Conservation (phyloP, 1,140 invertebrate genomes). For the Xylocopa sonorina region DNA sequence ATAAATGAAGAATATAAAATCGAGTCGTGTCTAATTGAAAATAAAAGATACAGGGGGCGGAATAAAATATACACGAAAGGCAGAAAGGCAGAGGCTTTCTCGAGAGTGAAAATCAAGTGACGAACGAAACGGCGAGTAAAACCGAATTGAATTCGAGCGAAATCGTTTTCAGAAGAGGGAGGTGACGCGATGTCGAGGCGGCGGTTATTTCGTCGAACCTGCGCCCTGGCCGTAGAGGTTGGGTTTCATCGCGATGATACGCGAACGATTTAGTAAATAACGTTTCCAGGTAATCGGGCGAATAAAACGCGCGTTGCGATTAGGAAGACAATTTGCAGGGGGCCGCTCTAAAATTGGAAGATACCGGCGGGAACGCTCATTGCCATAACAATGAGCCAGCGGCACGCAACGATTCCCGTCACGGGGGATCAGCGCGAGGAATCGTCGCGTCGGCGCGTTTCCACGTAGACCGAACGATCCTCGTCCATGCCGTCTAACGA, state of each 20-base stretch:
- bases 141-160: background rate
- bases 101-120: background rate
- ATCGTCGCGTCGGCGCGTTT: slow-evolving; percentile 61
- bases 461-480: slow-evolving; percentile 40
- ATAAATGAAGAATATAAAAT: no score
- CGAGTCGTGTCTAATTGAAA: no score
- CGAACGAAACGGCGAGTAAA: slow-evolving; percentile 1
- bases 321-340: slow-evolving; percentile 62
- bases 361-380: slow-evolving; percentile 61
- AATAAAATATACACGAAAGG: no score
- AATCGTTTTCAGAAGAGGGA: background rate
- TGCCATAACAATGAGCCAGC: slow-evolving; percentile 59
- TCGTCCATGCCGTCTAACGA: slow-evolving; percentile 53
- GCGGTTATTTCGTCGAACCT: background rate
- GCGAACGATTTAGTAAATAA: slow-evolving; percentile 57
- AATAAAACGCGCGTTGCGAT: slow-evolving; percentile 57
- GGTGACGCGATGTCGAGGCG: no score
- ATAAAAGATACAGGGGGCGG: no score
- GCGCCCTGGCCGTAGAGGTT: background rate
- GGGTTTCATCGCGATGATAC: slow-evolving; percentile 43
- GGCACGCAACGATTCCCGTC: slow-evolving; percentile 61
- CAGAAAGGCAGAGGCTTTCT: background rate
- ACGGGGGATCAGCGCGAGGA: slow-evolving; percentile 58
- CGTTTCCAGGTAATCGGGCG: slow-evolving; percentile 60
- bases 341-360: slow-evolving; percentile 57